Percentiles rank a stretch among this genome's conserved stretches.
These are phyloP conservation scores for Melipona bicolor DNA, from an alignment of 2,888 invertebrate species.

Conservation along the genomic window DNA sequence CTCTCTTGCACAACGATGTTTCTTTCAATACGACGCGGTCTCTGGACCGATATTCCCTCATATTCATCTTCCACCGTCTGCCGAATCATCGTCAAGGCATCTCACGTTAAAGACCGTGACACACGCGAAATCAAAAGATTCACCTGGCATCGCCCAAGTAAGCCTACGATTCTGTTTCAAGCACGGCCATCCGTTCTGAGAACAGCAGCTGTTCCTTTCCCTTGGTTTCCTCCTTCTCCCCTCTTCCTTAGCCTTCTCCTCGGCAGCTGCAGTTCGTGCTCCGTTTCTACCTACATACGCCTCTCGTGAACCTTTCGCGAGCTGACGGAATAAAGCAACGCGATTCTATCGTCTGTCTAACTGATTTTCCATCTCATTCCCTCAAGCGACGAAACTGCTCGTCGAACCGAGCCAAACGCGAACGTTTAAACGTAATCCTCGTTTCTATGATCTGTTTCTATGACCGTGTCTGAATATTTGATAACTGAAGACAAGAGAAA, in stretches of 20 bases:
- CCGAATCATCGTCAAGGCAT: constrained; percentile 26
- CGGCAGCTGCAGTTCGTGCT: constrained; percentile 68
- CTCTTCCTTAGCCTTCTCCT: constrained; percentile 55
- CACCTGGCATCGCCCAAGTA: constrained; percentile 61
- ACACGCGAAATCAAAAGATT: constrained; percentile 41
- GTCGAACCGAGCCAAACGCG: neutral
- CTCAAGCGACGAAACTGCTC: constrained; percentile 4
- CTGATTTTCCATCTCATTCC: constrained; percentile 1
- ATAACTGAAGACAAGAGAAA: neutral
- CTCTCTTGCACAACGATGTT: neutral
- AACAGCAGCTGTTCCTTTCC: constrained; percentile 74
- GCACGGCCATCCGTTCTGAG: constrained; percentile 59
- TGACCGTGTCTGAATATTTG: neutral
- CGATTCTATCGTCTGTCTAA: constrained; percentile 36
- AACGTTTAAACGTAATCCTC: neutral
- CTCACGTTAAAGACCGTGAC: neutral
- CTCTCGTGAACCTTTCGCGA: constrained; percentile 64
- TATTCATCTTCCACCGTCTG: neutral
- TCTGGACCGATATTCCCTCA: neutral
- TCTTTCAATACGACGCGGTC: neutral
- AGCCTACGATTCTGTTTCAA: constrained; percentile 51
- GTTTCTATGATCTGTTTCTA: neutral
- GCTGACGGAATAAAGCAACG: constrained; percentile 43
- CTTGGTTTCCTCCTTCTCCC: constrained; percentile 47
- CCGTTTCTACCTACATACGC: constrained; percentile 34